A percentile compares a stretch with the other conserved stretches of the same genome.
phyloP scores from a whole-genome alignment of 2,888 invertebrate species.

The Poecilus cupreus region DNA sequence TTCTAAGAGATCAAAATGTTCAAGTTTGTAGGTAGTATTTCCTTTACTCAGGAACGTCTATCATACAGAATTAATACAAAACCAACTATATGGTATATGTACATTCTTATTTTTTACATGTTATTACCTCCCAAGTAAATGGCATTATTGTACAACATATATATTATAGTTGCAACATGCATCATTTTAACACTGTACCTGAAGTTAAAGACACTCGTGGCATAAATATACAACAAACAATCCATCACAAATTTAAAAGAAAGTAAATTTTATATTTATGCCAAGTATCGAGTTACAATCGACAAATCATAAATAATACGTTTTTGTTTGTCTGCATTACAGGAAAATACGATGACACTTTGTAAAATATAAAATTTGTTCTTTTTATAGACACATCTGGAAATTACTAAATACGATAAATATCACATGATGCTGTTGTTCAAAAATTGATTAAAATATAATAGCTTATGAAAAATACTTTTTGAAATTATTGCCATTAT shows the following conservation, averaged over 20 bases:
- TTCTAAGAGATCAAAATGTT: constrained; percentile 56
- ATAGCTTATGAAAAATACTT: constrained; percentile 47
- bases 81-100: constrained; percentile 59
- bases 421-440: constrained; percentile 59
- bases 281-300: constrained; percentile 20
- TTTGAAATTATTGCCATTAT: constrained; percentile 59
- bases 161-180: constrained; percentile 55
- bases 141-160: constrained; percentile 59
- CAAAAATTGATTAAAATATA: constrained; percentile 56
- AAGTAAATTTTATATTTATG: not conserved
- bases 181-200: constrained; percentile 56
- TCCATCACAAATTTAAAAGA: not conserved
- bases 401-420: constrained; percentile 54
- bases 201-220: constrained; percentile 9
- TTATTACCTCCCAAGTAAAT: constrained; percentile 55
- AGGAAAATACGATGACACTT: constrained; percentile 54
- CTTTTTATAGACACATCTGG: constrained; percentile 54
- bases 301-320: constrained; percentile 23
- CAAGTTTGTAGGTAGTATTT: constrained; percentile 59
- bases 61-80: constrained; percentile 58
- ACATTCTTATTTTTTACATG: constrained; percentile 54
- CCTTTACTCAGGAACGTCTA: constrained; percentile 59
- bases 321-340: constrained; percentile 44
- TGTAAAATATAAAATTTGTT: constrained; percentile 57
- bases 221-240: constrained; percentile 39